Evolutionary conservation across 2,888 invertebrate genomes (phyloP), one percentile per base, ranked within the genome.

Genomic region (Erebia aethiops): DNA sequence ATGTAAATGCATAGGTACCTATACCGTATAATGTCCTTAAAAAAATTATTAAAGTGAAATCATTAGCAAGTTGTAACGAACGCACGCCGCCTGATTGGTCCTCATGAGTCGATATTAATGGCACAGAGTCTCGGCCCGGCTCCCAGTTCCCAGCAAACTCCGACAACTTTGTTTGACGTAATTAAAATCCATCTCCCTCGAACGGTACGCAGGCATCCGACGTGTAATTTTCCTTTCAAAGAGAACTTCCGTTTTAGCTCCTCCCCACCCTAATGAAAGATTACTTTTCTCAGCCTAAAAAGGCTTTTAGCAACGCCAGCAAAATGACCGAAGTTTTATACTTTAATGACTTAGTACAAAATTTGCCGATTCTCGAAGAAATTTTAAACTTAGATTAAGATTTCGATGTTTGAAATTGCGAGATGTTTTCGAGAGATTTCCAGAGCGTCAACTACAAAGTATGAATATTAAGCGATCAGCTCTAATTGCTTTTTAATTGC

Each of bases 321-420:
- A 87, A 92, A 93, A 93, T 93, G 92, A 92, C 92, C 91, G 89
- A 93, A 93, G 90, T 93, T 93, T 92, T 89, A 91, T 91, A 92
- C 93, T 93, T 93, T 93, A 92, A 93, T 93, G 93, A 93, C 93
- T 93, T 93, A 93, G 92, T 93, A 90, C 90, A 88, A 92, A 93
- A 91, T 92, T 92, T 86, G 92, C 90, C 89, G 93, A 93, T 92
- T 91, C 88, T 83, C 90, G 84, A 88, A 91, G 90, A 92, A 92
- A 91, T 91, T 92, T 92, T 93, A 92, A 93, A 93, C 93, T 92
- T 92, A 92, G 92, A 92, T 92, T 93, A 92, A 92, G 91, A 92
- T 91, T 92, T 88, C 86, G 88, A 91, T 87, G 91, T 91, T 90
- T 87, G 85, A 88, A 90, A 89, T 87, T 87, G 86, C 82, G 86